Conservation (phyloP, 30 jellyfish, hydroid and myxozoan genomes). For the Catostylus mosaicus region DNA sequence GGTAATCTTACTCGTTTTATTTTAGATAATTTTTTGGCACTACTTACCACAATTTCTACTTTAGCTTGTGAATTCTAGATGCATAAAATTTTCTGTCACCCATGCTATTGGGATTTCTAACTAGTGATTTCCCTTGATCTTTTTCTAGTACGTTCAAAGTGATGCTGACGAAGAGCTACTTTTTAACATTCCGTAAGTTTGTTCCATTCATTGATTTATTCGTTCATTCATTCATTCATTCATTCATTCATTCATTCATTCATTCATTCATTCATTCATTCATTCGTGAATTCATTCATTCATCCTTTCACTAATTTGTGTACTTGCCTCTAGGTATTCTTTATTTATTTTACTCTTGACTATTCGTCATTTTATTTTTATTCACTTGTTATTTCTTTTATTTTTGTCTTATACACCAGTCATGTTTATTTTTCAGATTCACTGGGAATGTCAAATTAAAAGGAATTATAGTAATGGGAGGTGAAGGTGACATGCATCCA, state of each 20-base stretch:
- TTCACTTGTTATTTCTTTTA: not conserved
- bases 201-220: too few species aligned
- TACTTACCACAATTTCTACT: not conserved
- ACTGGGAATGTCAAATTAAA: conserved; percentile 86
- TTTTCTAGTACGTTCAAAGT: conserved; percentile 79
- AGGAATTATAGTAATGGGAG: conserved; percentile 91
- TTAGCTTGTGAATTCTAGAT: too few species aligned
- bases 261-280: too few species aligned
- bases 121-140: not conserved
- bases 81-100: too few species aligned
- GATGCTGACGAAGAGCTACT: conserved; percentile 87
- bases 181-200: conserved; percentile 80
- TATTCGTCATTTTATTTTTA: too few species aligned
- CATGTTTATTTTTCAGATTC: conserved; percentile 39
- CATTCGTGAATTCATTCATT: too few species aligned
- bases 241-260: too few species aligned
- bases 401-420: not conserved
- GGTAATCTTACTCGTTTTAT: conserved; percentile 38
- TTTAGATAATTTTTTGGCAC: not conserved
- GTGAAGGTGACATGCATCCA: conserved; percentile 91
- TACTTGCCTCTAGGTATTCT: too few species aligned
- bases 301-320: too few species aligned
- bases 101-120: too few species aligned
- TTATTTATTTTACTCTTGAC: too few species aligned
- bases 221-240: too few species aligned